These are phyloP conservation scores for silkworm (Bombyx mori) DNA, from an alignment of 1,140 invertebrate species.

Conservation along the genomic window DNA sequence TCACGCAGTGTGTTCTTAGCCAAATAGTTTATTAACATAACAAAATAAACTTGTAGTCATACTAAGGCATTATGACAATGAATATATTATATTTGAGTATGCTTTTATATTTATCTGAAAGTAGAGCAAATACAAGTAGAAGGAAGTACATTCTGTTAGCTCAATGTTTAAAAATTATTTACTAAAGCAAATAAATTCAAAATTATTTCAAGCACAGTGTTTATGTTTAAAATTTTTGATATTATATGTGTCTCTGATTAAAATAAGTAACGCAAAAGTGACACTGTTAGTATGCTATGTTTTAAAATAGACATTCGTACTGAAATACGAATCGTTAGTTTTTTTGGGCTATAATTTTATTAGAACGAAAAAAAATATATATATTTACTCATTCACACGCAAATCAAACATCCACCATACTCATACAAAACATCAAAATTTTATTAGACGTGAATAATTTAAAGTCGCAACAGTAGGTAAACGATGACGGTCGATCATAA, in stretches of 20 bases:
- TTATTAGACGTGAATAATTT: too few species aligned
- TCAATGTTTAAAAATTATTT: conserved; percentile 29
- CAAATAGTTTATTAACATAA: conserved; percentile 47
- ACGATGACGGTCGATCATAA: too few species aligned
- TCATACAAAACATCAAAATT: too few species aligned
- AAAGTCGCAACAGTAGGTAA: too few species aligned
- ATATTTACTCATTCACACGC: too few species aligned
- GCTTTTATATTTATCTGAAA: conserved; percentile 58
- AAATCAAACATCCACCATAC: too few species aligned
- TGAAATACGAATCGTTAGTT: background rate
- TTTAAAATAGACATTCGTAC: conserved; percentile 3
- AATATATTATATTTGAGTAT: conserved; percentile 55
- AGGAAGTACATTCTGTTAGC: conserved; percentile 34
- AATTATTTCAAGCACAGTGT: background rate
- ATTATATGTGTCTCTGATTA: too few species aligned
- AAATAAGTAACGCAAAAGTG: too few species aligned
- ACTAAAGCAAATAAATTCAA: conserved; percentile 11
- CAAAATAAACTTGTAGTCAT: conserved; percentile 48
- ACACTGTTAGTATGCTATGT: background rate
- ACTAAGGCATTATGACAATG: conserved; percentile 38
- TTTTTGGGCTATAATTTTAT: too few species aligned
- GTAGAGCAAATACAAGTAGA: conserved; percentile 50
- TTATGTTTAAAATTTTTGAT: too few species aligned
- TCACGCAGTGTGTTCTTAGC: conserved; percentile 63
- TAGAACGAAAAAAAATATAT: too few species aligned